Conservation (phyloP, 2,888 invertebrate species). For the Zelleria hepariella region DNA sequence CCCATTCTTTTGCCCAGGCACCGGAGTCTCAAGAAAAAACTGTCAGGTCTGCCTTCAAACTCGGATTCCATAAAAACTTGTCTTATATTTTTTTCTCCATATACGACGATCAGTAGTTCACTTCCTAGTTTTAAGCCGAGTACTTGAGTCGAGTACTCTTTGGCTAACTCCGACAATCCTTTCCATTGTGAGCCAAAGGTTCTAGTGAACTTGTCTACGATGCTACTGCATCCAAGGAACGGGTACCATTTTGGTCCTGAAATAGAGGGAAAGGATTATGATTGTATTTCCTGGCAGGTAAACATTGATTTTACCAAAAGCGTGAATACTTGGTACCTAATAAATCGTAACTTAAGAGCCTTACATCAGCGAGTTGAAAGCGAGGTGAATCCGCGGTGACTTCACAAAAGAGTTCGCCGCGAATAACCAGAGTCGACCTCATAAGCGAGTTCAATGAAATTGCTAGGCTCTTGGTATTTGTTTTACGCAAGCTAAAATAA, state of each 20-base stretch:
- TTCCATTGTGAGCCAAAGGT: constrained; percentile 66
- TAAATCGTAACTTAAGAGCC: too few species aligned
- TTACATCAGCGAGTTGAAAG: too few species aligned
- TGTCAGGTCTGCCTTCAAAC: constrained; percentile 80
- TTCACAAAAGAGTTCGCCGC: too few species aligned
- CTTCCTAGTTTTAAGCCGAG: constrained; percentile 77
- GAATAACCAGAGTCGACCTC: too few species aligned
- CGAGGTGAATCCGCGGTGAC: too few species aligned
- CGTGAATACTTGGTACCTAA: too few species aligned
- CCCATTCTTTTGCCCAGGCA: constrained; percentile 78
- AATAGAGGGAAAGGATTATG: constrained; percentile 17
- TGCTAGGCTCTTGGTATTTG: too few species aligned
- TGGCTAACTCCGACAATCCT: constrained; percentile 71
- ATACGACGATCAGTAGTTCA: constrained; percentile 74
- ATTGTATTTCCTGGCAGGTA: background rate
- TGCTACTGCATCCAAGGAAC: constrained; percentile 40
- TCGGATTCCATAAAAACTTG: constrained; percentile 74
- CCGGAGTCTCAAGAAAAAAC: constrained; percentile 77
- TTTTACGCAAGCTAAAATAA: too few species aligned
- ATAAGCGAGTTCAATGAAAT: too few species aligned
- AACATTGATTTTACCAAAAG: background rate
- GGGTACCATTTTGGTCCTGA: constrained; percentile 60
- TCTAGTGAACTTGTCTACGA: constrained; percentile 31
- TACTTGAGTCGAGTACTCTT: constrained; percentile 73
- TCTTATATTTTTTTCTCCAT: constrained; percentile 73